Evolutionary conservation across 2,888 invertebrate genomes (phyloP), one percentile per base, ranked within the genome.

Genomic region (Lapara coniferarum): DNA sequence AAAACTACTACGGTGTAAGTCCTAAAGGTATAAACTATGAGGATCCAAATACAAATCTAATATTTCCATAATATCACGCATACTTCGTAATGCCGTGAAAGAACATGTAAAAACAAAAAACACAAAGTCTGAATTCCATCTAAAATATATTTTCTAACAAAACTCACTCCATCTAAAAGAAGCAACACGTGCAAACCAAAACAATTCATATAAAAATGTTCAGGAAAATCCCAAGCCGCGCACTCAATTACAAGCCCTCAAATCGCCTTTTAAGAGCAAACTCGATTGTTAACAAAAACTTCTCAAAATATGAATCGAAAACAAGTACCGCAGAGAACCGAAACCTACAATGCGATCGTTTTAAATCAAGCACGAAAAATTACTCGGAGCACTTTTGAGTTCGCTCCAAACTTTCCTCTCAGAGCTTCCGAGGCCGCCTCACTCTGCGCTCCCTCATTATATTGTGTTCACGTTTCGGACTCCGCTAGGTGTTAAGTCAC

Each of bases 341-440:
- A 83, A 87, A 87, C 84, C 85, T 83, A 83, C 84, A 81, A 81
- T 79, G 81, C 82, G 86, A 89, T 88, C 89, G 87, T 86, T 90
- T 89, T 89, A 88, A 89, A 89, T 90, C 89, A 89, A 87, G 85
- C 90, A 85, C 85, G 85, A 90, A 91, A 90, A 91, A 91, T 91
- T 91, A 90, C 90, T 85, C 74, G 76, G 80, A 90, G 86, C 86
- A 87, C 88, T 92, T 89, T 89, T 86, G 86, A 90, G 90, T 85
- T 81, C 81, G 84, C 82, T 86, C 84, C 85, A 88, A 90, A 90
- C 88, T 89, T 90, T 83, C 78, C 88, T 88, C 86, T 89, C 82
- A 82, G 84, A 78, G 75, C 77, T 83, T 85, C 79, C 78, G 81
- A 73, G 74, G 75, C 72, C 73, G 71, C 72, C 67, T 68, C 71